Evolutionary conservation across 2,888 invertebrate genomes (phyloP).

Genomic region (Athetis lepigone): DNA sequence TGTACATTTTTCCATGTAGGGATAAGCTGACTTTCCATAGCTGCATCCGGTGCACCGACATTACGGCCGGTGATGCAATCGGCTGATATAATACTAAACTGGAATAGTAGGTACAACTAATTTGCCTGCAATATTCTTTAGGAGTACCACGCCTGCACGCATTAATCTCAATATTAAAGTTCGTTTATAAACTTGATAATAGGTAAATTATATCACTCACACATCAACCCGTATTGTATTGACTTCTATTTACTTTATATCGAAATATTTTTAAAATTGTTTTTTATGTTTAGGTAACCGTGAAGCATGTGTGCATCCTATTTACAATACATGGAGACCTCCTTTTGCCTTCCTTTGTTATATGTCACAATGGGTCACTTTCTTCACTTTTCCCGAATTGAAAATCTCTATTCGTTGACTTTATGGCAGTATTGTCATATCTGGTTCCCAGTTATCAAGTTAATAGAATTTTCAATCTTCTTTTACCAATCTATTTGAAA

Average conservation of each 20-base stretch:
- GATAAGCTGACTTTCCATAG: conserved; percentile 77
- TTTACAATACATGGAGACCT: not conserved
- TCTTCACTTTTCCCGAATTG: not conserved
- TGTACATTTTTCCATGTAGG: conserved; percentile 76
- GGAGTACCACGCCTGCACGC: conserved; percentile 3
- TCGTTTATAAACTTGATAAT: not conserved
- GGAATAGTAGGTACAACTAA: conserved; percentile 35
- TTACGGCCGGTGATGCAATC: conserved; percentile 76
- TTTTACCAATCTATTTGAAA: not conserved
- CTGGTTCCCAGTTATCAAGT: not conserved
- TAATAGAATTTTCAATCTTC: conserved; percentile 2
- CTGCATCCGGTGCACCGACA: conserved; percentile 72
- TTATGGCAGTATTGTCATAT: not conserved
- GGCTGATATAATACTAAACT: conserved; percentile 44
- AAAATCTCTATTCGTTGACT: not conserved
- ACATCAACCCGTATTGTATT: too few species aligned
- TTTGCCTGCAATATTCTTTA: conserved; percentile 7
- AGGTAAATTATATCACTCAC: too few species aligned
- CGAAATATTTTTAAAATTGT: too few species aligned
- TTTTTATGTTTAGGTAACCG: too few species aligned
- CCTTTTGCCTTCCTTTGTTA: not conserved
- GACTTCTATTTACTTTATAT: too few species aligned
- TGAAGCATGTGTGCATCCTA: not conserved
- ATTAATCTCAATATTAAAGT: conserved; percentile 7
- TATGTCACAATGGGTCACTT: too few species aligned